Base-by-base conservation (phyloP, 2,888 invertebrate species). In the Acanthosepion lycidas region DNA sequence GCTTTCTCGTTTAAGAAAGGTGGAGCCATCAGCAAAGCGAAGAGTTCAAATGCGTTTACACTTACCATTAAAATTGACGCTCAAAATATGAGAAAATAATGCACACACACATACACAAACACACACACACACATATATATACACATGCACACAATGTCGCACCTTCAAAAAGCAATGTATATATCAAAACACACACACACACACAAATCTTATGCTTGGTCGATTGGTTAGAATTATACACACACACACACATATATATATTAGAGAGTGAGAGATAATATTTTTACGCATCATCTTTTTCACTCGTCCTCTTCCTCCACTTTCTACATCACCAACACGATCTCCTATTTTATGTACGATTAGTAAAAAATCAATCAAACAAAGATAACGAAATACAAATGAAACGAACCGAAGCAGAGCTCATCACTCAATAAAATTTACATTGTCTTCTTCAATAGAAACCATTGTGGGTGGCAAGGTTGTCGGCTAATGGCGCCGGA, bases 371-470 rank as follows among this genome's bases (percentile, higher is more conserved):
- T 51, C 8, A 59, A n/a, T 33, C 5, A n/a, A 18, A n/a, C 12
- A 78, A 15, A n/a, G 12, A 1, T 15, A 12, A 78, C n/a, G 6
- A 78, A 28, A 4, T 9, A 78, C n/a, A 15, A 78, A 78, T n/a
- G 9, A n/a, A 78, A n/a, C n/a, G 78, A 33, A n/a, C 15, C 78
- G n/a, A 78, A 78, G 9, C n/a, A n/a, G 15, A n/a, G n/a, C 78
- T 78, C n/a, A 78, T 78, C 78, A 78, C 78, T 78, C 78, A n/a
- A 78, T 78, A 78, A 78, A 78, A n/a, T 78, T 78, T 78, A 78
- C 33, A 78, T 33, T 78, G n/a, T 78, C n/a, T 78, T 78, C 78
- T 78, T 78, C 78, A 78, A 78, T 33, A 78, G 78, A 78, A 78
- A 78, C n/a, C n/a, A 78, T 78, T 33, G 78, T 78, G 78, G 78